phyloP scores from a whole-genome alignment of 1,140 invertebrate genomes.

The Gonatopus flavifemur region DNA sequence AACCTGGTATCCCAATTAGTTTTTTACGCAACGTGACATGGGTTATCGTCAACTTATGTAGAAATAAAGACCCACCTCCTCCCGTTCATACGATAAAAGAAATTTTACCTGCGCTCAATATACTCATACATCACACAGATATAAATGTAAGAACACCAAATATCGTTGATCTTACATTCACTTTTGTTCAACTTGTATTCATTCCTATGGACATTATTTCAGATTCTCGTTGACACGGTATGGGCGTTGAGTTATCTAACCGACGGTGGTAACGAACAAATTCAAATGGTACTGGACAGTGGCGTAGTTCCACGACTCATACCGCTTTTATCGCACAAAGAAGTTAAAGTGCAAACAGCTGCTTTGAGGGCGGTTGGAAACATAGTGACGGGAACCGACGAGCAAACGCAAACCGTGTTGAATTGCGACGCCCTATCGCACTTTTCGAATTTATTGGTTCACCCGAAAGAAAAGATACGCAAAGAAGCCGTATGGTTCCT shows the following conservation, averaged over 20 bases:
- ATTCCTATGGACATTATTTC: slow-evolving; percentile 8
- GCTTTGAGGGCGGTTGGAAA: slow-evolving; percentile 96
- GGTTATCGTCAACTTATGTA: slow-evolving; percentile 96
- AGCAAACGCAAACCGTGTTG: slow-evolving; percentile 84
- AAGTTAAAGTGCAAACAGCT: slow-evolving; percentile 97
- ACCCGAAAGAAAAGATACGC: slow-evolving; percentile 84
- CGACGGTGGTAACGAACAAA: slow-evolving; percentile 97
- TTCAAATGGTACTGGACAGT: slow-evolving; percentile 98
- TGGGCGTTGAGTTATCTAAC: slow-evolving; percentile 99
- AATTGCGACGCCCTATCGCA: slow-evolving; percentile 83
- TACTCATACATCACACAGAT: slow-evolving; percentile 94
- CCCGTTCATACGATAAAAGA: slow-evolving; percentile 84
- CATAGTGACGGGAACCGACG: slow-evolving; percentile 98
- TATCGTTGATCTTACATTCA: background rate
- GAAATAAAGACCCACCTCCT: slow-evolving; percentile 93
- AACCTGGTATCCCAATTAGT: slow-evolving; percentile 87
- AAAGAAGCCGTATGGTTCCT: slow-evolving; percentile 99
- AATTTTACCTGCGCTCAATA: slow-evolving; percentile 90
- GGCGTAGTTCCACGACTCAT: slow-evolving; percentile 93
- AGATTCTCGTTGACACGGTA: slow-evolving; percentile 98
- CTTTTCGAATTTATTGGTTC: slow-evolving; percentile 85
- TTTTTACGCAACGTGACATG: slow-evolving; percentile 97
- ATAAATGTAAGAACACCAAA: slow-evolving; percentile 76
- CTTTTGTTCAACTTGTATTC: slow-evolving; percentile 6
- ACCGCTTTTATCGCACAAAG: slow-evolving; percentile 91